Base-by-base conservation (phyloP, 2,113 vertebrate species). In the Lophius piscatorius region DNA sequence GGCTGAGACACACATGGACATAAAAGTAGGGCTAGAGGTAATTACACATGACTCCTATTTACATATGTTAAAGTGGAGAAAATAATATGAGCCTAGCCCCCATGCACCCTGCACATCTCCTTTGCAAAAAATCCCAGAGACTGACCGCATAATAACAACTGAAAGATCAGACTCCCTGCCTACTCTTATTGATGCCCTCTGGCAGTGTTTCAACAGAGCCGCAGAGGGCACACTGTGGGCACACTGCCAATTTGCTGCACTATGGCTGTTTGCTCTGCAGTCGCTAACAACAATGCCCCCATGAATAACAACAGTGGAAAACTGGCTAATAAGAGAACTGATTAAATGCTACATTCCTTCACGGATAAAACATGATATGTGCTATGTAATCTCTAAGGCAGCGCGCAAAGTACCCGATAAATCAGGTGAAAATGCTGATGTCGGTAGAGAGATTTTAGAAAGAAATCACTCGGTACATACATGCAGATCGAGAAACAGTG, bases 221-320 rank as follows among this genome's bases (percentile, higher is more conserved):
- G 21, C 65, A 63, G 80, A 80, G 87, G 76, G 76, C 81, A 74
- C 6, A 4, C 64, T n/a, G 73, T 84, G 77, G 87, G 84, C 63
- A 14, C 24, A 1, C 39, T n/a, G 83, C 79, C 87, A 82, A 28
- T 59, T 73, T 74, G 26, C 69, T 64, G 42, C 69, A 62, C 70
- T 76, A 39, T 23, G 56, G 60, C 67, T 74, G 74, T 80, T 85
- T 79, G 68, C 77, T 71, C 63, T 84, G 74, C 82, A 70, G 57
- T 86, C 51, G 21, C 63, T n/a, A 78, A 80, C 79, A 79, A 67
- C 76, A 78, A 71, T 34, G 65, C 83, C 77, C 66, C 69, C 72
- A 64, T 75, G 75, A 79, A 71, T 46, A 83, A 81, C 65, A 57
- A 44, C 64, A 78, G 66, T 71, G 69, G 72, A 81, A 83, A 77